A percentile compares a stretch with the other conserved stretches of the same genome.
phyloP scores from a whole-genome alignment of 2,888 invertebrate species.

The Andrena haemorrhoa region DNA sequence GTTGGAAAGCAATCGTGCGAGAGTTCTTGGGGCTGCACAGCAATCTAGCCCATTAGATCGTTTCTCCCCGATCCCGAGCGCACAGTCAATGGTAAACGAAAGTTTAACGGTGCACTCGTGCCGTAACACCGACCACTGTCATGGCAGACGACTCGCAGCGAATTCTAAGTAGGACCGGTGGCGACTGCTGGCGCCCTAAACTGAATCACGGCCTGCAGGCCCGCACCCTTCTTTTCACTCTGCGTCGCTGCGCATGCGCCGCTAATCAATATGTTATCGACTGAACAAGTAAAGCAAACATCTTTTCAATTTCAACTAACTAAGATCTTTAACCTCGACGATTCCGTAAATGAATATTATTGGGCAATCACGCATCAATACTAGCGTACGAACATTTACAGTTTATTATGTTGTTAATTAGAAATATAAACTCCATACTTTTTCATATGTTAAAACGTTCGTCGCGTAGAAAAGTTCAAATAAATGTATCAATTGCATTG shows the following conservation, averaged over 20 bases:
- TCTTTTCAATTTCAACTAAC: neutral
- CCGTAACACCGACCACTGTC: conserved; percentile 72
- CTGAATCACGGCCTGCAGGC: conserved; percentile 58
- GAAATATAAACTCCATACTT: neutral
- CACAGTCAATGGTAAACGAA: conserved; percentile 43
- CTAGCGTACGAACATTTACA: too few species aligned
- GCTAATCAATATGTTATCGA: conserved; percentile 40
- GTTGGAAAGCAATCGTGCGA: conserved; percentile 3
- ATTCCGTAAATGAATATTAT: neutral
- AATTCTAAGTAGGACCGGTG: conserved; percentile 87
- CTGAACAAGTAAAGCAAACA: conserved; percentile 1
- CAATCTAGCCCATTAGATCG: conserved; percentile 43
- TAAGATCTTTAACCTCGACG: neutral
- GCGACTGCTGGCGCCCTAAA: conserved; percentile 69
- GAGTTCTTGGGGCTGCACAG: neutral
- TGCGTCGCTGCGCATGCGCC: conserved; percentile 58
- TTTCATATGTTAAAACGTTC: too few species aligned
- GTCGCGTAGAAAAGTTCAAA: too few species aligned
- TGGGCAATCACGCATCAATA: too few species aligned
- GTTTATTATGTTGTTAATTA: neutral
- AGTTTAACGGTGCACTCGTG: conserved; percentile 64
- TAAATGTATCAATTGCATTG: neutral
- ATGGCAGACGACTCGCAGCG: conserved; percentile 85
- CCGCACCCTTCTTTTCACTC: conserved; percentile 66
- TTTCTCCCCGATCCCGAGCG: conserved; percentile 9